These are phyloP conservation scores for Amphipoea lucens DNA, from an alignment of 2,888 invertebrate species.

Conservation along the genomic window DNA sequence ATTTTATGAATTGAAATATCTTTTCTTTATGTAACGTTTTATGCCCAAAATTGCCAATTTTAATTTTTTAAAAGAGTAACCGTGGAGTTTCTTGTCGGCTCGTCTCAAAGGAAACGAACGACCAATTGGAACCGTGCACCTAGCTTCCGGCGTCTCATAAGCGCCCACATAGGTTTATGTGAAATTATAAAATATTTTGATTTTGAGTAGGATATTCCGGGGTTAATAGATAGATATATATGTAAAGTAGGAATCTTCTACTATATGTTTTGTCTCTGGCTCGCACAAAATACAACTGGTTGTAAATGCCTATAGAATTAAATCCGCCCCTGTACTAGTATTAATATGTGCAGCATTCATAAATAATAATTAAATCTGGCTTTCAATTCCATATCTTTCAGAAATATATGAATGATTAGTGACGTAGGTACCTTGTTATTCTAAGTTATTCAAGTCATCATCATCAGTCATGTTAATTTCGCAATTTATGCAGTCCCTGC, in stretches of 20 bases:
- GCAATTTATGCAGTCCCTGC: slow-evolving; percentile 6
- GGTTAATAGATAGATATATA: background rate
- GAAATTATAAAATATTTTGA: background rate
- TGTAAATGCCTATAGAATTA: background rate
- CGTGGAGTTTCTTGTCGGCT: background rate
- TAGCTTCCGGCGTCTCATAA: no score
- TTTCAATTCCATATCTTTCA: background rate
- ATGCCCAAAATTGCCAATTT: background rate
- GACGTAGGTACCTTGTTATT: background rate
- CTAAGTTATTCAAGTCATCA: slow-evolving; percentile 27
- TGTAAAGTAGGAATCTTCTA: no score
- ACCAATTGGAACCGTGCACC: background rate
- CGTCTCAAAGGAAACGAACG: background rate
- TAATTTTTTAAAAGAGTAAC: background rate
- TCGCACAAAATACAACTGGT: background rate
- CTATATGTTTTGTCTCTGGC: background rate
- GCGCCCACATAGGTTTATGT: background rate
- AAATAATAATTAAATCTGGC: background rate
- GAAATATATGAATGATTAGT: background rate
- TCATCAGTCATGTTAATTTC: slow-evolving; percentile 43
- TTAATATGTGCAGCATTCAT: background rate
- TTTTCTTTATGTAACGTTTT: background rate
- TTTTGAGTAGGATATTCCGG: background rate
- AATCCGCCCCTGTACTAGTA: background rate
- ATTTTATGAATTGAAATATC: background rate